Percentiles rank a stretch among this genome's conserved stretches.
Evolutionary conservation across 2,888 invertebrate species (phyloP).

Genomic region (Iselma pallidipennis): DNA sequence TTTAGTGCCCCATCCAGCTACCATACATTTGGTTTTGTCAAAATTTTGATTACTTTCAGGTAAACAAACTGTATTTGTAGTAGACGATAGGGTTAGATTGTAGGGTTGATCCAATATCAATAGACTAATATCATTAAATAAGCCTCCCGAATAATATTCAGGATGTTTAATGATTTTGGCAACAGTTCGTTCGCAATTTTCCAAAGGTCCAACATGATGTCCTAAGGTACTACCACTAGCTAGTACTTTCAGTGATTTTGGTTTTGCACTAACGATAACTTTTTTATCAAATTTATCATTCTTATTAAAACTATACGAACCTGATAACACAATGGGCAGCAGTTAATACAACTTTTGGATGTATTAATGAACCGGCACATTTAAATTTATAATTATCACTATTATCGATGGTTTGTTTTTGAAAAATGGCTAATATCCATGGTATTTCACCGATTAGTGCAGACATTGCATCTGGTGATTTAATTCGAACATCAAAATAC

Average conservation of each 20-base stretch:
- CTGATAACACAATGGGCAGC: slow-evolving; percentile 33
- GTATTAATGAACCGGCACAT: slow-evolving; percentile 36
- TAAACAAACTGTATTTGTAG: slow-evolving; percentile 69
- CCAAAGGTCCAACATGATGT: slow-evolving; percentile 43
- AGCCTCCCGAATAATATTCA: slow-evolving; percentile 59
- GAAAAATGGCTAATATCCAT: slow-evolving; percentile 36
- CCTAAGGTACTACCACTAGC: slow-evolving; percentile 68
- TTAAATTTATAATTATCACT: slow-evolving; percentile 25
- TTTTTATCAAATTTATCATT: too few relatives aligned
- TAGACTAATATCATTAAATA: slow-evolving; percentile 70
- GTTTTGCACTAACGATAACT: slow-evolving; percentile 17
- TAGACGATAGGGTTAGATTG: slow-evolving; percentile 59
- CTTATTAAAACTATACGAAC: too few relatives aligned
- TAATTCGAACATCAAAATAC: slow-evolving; percentile 29
- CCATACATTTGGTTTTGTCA: slow-evolving; percentile 62
- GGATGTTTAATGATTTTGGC: slow-evolving; percentile 57
- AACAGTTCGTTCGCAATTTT: slow-evolving; percentile 65
- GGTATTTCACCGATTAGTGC: slow-evolving; percentile 34
- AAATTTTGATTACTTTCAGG: slow-evolving; percentile 61
- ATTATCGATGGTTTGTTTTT: too few relatives aligned
- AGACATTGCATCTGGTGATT: slow-evolving; percentile 1
- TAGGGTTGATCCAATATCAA: slow-evolving; percentile 63
- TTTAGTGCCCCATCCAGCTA: slow-evolving; percentile 78
- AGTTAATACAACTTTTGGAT: slow-evolving; percentile 37
- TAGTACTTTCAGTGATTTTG: slow-evolving; percentile 57